Percentiles rank a stretch among this genome's conserved stretches.
Conservation (phyloP, 2,888 invertebrate genomes). For the Luperina nickerlii region DNA sequence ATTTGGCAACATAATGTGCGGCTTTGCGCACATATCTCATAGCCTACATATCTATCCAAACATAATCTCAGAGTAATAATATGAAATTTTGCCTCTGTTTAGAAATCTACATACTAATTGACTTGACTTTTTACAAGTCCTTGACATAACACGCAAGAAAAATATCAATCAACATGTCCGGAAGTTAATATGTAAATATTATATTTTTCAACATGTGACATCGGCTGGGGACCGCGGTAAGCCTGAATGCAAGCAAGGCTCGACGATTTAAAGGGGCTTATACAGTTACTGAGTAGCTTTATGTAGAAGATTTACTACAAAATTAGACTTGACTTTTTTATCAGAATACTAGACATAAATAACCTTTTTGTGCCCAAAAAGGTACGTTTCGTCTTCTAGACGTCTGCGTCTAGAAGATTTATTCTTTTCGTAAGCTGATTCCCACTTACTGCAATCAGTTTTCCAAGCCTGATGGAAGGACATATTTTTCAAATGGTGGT, state of each 20-base stretch:
- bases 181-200: constrained; percentile 29
- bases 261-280: constrained; percentile 6
- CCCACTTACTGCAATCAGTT: background rate
- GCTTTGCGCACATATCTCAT: no score
- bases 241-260: constrained; percentile 11
- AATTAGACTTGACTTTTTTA: constrained; percentile 14
- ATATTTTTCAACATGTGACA: constrained; percentile 29
- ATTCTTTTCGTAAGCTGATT: background rate
- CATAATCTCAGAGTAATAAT: background rate
- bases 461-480: background rate
- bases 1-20: background rate
- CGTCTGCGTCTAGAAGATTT: background rate
- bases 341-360: background rate
- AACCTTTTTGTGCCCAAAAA: background rate
- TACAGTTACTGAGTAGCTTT: constrained; percentile 11
- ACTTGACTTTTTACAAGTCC: background rate
- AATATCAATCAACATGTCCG: constrained; percentile 23
- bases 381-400: no score
- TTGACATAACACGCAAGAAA: background rate
- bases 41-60: background rate
- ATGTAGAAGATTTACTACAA: constrained; percentile 17
- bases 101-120: background rate
- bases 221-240: background rate
- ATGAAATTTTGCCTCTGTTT: background rate
- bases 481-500: background rate